Evolutionary conservation across 1,140 invertebrate genomes (phyloP), one percentile per base, ranked within the genome.

Genomic region (Camponotus pennsylvanicus): DNA sequence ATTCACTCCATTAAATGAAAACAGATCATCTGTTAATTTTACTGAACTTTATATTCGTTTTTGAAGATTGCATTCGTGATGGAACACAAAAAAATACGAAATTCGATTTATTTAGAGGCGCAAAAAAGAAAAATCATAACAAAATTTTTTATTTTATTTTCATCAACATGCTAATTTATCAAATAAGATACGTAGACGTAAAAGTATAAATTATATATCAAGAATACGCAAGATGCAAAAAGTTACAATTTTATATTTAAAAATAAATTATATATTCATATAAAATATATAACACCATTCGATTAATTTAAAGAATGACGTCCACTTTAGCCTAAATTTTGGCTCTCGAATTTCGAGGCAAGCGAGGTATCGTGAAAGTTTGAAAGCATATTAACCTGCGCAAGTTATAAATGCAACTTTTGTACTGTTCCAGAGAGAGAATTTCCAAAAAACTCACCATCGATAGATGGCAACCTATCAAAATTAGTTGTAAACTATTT

Each of bases 71-170:
- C 15, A 42, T 57, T 42, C 45, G 15, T 40, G 32, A 70, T 27
- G 61, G 73, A 89, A 89, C n/a, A 37, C 75, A 70, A 55, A 88
- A 85, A 85, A 18, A 21, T 18, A 3, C 67, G 40, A 40, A 82
- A 64, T 69, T 45, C 32, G 18, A 88, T 80, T 59, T 79, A 79
- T 73, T 27, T 7, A 2, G 3, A 21, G 18, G 49, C 21, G 5
- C 34, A 82, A 82, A 82, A 37, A 21, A 55, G 64, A 59, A 6
- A 80, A 15, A 70, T 42, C 13, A n/a, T 64, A 4, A 5, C 27
- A 27, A 27, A 64, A 55, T 13, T 13, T 67, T 67, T 79, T 3
- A 6, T 49, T 32, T 15, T 40, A 1, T 34, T 45, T 70, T 80
- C 71, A 71, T 32, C 8, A 21, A 57, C 9, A 34, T 34, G 18